Base-by-base conservation (phyloP, 1,140 invertebrate species). In the Druon quercuslanigerum region DNA sequence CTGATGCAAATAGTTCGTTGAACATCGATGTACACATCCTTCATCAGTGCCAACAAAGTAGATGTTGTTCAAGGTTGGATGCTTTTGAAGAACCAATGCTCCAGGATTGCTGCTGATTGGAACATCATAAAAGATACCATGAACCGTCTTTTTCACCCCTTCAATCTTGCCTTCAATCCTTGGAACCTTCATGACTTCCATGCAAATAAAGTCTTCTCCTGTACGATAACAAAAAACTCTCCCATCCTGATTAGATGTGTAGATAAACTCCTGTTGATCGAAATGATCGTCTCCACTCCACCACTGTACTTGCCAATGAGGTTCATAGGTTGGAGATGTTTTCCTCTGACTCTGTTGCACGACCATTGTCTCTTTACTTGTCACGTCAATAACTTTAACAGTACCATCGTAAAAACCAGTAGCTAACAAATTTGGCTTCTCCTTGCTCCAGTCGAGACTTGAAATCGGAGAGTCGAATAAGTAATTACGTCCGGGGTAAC, bases 1-100 rank as follows among this genome's bases (percentile, higher is more conserved):
- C 79, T 94, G 93, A 80, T 94, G 93, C 7, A 93, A 86, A 83
- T 94, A 93, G 80, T 93, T 93, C 3, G 91, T 94, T 0, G 95
- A 96, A 84, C 95, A 96, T 72, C 93, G 94, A 87, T 96, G 94
- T 17, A 98, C 92, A 80, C 94, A 95, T 2, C 97, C 97, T 84
- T 97, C 96, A 74, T 96, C 95, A 0, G 96, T 96, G 0, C 96
- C 96, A 0, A 97, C 94, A 16, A 96, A 93, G 87, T 96, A 97
- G 33, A 96, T 88, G 75, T 94, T 93, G 6, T 91, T 91, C 20
- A 94, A 89, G 0, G 87, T 87, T 0, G 95, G 95, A 89, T 97
- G 95, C 84, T 94, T 94, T 57, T 93, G 92, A 11, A 95, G 87
- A 51, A 92, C 93, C 75, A 94, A 86, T 82, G 92, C 95, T 78